Percentiles rank a stretch among this genome's conserved stretches.
Conservation (phyloP, 2,888 invertebrate species). For the Labia minor region DNA sequence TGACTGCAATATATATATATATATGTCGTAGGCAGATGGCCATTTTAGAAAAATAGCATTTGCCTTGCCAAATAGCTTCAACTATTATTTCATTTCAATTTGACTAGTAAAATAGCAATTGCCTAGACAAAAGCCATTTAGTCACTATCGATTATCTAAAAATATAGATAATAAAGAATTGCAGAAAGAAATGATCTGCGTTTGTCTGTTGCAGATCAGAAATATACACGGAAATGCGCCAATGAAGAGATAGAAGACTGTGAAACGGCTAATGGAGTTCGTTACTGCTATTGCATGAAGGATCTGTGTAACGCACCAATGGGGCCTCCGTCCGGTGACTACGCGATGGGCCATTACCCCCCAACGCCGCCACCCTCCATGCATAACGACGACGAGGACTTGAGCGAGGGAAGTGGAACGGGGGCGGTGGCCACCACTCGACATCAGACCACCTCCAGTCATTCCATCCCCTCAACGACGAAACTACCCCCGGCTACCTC, state of each 20-base stretch:
- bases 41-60: too few relatives aligned
- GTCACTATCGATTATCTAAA: too few relatives aligned
- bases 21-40: too few relatives aligned
- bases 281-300: constrained; percentile 35
- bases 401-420: constrained; percentile 19
- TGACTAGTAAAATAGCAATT: too few relatives aligned
- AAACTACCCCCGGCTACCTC: not conserved
- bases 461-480: not conserved
- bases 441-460: not conserved
- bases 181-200: too few relatives aligned
- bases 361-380: not conserved
- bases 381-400: constrained; percentile 19
- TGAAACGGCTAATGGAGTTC: constrained; percentile 32
- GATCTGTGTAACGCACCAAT: constrained; percentile 33
- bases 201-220: constrained; percentile 16
- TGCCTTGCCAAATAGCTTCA: too few relatives aligned
- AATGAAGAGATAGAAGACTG: constrained; percentile 31
- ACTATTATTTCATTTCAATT: too few relatives aligned
- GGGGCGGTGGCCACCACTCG: not conserved
- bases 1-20: too few relatives aligned
- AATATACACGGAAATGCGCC: constrained; percentile 30
- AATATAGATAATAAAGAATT: too few relatives aligned
- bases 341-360: not conserved
- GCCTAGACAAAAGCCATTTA: too few relatives aligned
- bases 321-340: not conserved